Evolutionary conservation across 2,113 vertebrate species (phyloP).

Genomic region (Opisthocomus hoazin): DNA sequence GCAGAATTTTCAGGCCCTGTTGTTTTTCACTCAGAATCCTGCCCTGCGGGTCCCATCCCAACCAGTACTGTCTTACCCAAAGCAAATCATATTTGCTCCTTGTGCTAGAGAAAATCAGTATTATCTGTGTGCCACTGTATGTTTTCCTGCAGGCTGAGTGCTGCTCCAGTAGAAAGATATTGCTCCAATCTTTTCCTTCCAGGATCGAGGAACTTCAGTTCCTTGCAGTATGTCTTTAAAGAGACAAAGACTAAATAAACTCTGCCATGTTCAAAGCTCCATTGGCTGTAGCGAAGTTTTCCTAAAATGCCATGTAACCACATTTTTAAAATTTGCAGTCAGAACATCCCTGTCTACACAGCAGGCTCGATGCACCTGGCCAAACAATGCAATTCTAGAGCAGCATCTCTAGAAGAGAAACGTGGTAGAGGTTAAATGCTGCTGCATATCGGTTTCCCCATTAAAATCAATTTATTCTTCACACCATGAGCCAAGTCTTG

Average conservation of each 20-base stretch:
- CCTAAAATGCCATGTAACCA: neutral
- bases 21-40: neutral
- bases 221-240: neutral
- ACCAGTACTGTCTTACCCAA: neutral
- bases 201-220: neutral
- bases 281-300: neutral
- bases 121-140: neutral
- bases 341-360: neutral
- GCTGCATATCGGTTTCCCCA: neutral
- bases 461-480: constrained; percentile 10
- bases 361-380: constrained; percentile 8
- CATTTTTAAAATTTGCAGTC: neutral
- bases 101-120: neutral
- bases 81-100: neutral
- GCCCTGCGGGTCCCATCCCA: neutral
- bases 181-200: neutral
- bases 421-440: neutral
- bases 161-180: neutral
- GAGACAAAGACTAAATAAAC: neutral
- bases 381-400: neutral
- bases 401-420: constrained; percentile 18
- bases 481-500: neutral
- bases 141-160: neutral
- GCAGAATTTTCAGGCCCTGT: neutral
- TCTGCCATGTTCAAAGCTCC: neutral